A percentile compares a stretch with the other conserved stretches of the same genome.
Conservation (phyloP, 2,797 vertebrate genomes). For the Chrysocyon brachyurus region DNA sequence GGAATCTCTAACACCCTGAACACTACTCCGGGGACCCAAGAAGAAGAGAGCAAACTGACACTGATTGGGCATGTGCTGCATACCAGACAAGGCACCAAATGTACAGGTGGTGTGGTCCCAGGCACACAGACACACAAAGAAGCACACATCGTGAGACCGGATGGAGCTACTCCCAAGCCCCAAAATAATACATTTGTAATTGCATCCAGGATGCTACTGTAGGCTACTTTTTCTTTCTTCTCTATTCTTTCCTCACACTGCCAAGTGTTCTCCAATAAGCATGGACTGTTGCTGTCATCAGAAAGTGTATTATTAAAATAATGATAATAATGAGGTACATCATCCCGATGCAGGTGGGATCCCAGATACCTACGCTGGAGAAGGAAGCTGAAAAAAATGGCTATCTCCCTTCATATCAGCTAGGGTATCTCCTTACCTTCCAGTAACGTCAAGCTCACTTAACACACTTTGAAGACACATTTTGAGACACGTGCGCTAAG, state of each 20-base stretch:
- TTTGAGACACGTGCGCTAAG: neutral
- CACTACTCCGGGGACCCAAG: neutral
- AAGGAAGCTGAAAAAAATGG: neutral
- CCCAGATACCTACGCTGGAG: neutral
- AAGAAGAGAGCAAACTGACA: neutral
- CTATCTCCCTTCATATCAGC: neutral
- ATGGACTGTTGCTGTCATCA: neutral
- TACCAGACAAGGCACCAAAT: neutral
- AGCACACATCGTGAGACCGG: neutral
- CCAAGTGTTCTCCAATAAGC: neutral
- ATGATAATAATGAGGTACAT: neutral
- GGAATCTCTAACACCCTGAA: neutral
- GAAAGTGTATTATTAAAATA: neutral
- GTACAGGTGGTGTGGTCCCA: neutral
- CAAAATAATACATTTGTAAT: neutral
- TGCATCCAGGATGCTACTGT: neutral
- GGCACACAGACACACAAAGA: neutral
- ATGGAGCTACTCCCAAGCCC: neutral
- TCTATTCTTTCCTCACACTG: neutral
- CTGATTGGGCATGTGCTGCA: fast-evolving
- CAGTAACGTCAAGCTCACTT: neutral
- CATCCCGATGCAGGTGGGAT: neutral
- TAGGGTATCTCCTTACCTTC: neutral
- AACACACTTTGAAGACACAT: neutral
- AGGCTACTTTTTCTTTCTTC: neutral